A percentile compares a stretch with the other conserved stretches of the same genome.
These are phyloP conservation scores for Pseudomyrmex gracilis DNA, from an alignment of 1,140 invertebrate species.

Conservation along the genomic window DNA sequence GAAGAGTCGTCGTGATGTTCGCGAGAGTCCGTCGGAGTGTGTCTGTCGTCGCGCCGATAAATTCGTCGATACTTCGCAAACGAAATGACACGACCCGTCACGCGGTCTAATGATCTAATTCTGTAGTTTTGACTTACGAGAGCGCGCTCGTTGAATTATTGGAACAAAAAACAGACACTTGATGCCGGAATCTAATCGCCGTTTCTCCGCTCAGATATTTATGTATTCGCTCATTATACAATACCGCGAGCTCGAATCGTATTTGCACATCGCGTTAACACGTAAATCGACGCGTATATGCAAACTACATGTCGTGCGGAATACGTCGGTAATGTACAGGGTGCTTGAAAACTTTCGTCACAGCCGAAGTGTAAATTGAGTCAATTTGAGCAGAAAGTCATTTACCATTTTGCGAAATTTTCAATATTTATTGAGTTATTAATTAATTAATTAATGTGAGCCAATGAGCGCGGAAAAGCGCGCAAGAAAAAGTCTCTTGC, in stretches of 20 bases:
- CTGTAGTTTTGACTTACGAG: neutral
- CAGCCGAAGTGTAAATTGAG: too few relatives aligned
- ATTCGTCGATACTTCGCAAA: slow-evolving; percentile 28
- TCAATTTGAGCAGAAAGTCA: too few relatives aligned
- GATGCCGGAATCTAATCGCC: slow-evolving; percentile 3
- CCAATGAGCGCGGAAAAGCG: too few relatives aligned
- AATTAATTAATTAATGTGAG: too few relatives aligned
- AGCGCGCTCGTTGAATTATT: slow-evolving; percentile 28
- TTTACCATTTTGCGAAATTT: too few relatives aligned
- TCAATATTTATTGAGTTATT: too few relatives aligned
- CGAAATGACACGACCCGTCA: neutral
- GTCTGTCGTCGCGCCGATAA: slow-evolving; percentile 35
- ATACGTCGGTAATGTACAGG: too few relatives aligned
- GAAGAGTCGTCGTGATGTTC: neutral
- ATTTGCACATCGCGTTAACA: too few relatives aligned
- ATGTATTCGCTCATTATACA: slow-evolving; percentile 22
- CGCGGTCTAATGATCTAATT: slow-evolving; percentile 22
- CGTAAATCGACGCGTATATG: too few relatives aligned
- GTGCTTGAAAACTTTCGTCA: too few relatives aligned
- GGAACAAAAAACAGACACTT: neutral
- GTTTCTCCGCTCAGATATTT: neutral
- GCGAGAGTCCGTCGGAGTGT: neutral
- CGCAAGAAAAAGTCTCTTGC: too few relatives aligned
- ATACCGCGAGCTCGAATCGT: neutral
- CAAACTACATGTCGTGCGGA: too few relatives aligned